phyloP scores from a whole-genome alignment of 2,888 invertebrate genomes.

The Erynnis tages region DNA sequence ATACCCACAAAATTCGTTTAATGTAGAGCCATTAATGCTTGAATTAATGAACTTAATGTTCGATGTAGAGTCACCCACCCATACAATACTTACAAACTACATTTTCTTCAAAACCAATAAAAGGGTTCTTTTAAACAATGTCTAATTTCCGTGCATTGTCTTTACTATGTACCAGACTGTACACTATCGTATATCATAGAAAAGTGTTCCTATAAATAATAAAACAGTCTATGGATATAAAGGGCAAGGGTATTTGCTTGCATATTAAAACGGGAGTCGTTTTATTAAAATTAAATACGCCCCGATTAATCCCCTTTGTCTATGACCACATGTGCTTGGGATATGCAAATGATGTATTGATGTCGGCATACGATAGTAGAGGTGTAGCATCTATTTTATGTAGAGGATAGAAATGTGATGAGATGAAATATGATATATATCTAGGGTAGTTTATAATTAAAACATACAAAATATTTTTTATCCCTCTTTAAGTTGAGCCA shows the following conservation, averaged over 20 bases:
- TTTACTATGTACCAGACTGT: not conserved
- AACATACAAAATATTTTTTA: no score
- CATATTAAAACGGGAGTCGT: conserved; percentile 74
- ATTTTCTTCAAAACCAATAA: no score
- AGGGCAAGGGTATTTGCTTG: conserved; percentile 71
- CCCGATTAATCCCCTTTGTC: conserved; percentile 70
- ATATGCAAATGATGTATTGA: conserved; percentile 77
- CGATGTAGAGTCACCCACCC: no score
- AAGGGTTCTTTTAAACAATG: not conserved
- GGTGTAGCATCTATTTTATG: conserved; percentile 44
- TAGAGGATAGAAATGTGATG: not conserved
- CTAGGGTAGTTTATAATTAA: no score
- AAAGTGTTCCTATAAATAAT: conserved; percentile 43
- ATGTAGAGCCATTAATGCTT: no score
- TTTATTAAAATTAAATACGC: conserved; percentile 80
- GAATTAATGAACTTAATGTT: no score
- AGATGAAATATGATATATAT: no score
- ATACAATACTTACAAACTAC: no score
- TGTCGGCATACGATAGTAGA: conserved; percentile 57
- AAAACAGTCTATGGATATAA: conserved; percentile 61
- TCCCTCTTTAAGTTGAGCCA: no score
- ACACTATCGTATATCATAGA: conserved; percentile 28
- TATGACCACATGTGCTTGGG: conserved; percentile 75
- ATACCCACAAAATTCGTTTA: no score
- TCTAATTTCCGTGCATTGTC: conserved; percentile 5